Evolutionary conservation across 1,140 invertebrate species (phyloP).

Genomic region (Frieseomelitta varia): DNA sequence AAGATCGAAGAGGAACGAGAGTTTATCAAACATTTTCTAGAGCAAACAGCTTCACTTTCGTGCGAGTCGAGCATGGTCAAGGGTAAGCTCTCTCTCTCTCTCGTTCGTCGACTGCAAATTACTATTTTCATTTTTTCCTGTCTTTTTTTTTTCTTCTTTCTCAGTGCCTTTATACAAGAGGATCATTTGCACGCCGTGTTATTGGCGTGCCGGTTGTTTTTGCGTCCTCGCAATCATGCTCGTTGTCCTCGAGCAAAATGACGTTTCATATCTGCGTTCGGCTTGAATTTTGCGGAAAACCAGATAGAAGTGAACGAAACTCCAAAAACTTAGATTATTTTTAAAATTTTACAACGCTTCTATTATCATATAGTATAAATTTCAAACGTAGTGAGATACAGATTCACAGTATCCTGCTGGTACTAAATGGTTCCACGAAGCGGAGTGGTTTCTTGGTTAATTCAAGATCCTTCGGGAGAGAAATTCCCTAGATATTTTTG

Average conservation of each 20-base stretch:
- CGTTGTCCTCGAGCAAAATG: slow-evolving; percentile 14
- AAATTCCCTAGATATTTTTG: not conserved
- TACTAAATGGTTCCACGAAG: not conserved
- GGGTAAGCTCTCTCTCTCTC: slow-evolving; percentile 1
- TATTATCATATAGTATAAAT: too few species aligned
- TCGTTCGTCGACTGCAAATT: slow-evolving; percentile 9
- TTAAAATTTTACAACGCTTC: too few species aligned
- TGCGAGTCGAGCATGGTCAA: slow-evolving; percentile 20
- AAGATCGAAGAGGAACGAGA: not conserved
- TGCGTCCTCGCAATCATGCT: not conserved
- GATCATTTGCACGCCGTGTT: not conserved
- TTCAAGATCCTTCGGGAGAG: too few species aligned
- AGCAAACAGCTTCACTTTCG: slow-evolving; percentile 23
- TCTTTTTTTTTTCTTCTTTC: not conserved
- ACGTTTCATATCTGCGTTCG: not conserved
- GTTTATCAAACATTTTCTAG: slow-evolving; percentile 13
- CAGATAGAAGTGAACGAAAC: too few species aligned
- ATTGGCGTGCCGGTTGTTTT: slow-evolving; percentile 17
- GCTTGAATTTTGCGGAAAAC: not conserved
- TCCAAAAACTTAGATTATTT: too few species aligned
- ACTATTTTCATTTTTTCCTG: not conserved
- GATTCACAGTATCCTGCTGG: not conserved
- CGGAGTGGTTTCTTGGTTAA: not conserved
- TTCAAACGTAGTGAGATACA: too few species aligned
- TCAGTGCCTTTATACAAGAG: not conserved